These are phyloP conservation scores for Nomada hirtipes DNA, from an alignment of 2,888 invertebrate species.

Conservation along the genomic window DNA sequence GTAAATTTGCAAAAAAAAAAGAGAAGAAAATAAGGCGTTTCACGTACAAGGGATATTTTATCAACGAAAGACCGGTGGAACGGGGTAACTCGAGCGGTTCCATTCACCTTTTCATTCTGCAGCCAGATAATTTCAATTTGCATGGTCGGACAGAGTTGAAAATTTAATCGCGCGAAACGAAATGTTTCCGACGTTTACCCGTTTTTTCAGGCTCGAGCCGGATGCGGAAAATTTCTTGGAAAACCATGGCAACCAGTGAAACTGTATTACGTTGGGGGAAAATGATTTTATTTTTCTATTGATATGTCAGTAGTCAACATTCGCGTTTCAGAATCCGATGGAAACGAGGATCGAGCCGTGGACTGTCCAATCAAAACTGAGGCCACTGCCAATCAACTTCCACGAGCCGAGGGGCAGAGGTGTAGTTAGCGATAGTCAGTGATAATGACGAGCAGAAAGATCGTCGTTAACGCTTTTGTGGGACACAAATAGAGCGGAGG, in stretches of 20 bases:
- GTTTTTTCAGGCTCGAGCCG: too few relatives aligned
- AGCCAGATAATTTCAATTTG: constrained; percentile 35
- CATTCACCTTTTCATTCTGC: constrained; percentile 20
- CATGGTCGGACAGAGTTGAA: constrained; percentile 13
- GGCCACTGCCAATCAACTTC: constrained; percentile 64
- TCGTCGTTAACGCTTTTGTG: constrained; percentile 45
- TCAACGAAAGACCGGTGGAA: neutral
- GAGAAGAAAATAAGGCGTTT: neutral
- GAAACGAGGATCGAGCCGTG: constrained; percentile 7
- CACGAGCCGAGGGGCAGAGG: constrained; percentile 49
- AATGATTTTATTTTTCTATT: too few relatives aligned
- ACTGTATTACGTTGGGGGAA: too few relatives aligned
- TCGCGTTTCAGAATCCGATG: neutral
- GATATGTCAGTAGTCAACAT: too few relatives aligned
- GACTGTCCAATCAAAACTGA: constrained; percentile 41
- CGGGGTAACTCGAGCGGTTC: constrained; percentile 17
- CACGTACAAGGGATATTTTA: neutral
- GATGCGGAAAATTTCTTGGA: neutral
- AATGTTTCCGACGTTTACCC: constrained; percentile 15
- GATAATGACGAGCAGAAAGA: constrained; percentile 56
- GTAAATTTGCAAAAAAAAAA: neutral
- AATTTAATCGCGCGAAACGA: constrained; percentile 21
- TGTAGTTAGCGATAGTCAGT: constrained; percentile 43
- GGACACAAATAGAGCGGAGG: constrained; percentile 28
- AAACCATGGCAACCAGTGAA: too few relatives aligned